These are phyloP conservation scores for Lasiurus cinereus DNA, from an alignment of 2,113 vertebrate species.

Conservation along the genomic window DNA sequence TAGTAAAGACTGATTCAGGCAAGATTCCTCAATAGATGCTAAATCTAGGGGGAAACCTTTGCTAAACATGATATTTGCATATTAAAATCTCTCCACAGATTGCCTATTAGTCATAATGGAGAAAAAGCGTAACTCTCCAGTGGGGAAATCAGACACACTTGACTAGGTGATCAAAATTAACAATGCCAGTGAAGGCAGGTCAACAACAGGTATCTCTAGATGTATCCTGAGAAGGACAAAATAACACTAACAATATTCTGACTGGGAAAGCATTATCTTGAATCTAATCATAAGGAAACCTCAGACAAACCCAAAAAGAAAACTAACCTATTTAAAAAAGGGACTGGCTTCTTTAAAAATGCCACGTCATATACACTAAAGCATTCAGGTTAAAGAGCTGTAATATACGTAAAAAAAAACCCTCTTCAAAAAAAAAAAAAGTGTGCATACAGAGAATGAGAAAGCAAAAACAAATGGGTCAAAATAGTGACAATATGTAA, in stretches of 20 bases:
- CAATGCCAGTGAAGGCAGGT: not conserved
- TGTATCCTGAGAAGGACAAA: not conserved
- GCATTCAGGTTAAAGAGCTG: not conserved
- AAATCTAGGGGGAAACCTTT: not conserved
- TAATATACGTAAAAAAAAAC: not conserved
- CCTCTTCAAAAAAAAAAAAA: not conserved
- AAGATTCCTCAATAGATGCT: not conserved
- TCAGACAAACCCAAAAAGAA: not conserved
- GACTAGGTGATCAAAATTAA: not conserved
- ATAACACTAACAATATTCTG: not conserved
- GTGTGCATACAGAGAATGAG: not conserved
- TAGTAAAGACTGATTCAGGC: not conserved
- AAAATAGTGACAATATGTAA: not conserved
- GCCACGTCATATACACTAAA: not conserved
- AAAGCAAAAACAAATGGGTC: conserved; percentile 6
- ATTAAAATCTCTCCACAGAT: not conserved
- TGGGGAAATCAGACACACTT: not conserved
- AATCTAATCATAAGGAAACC: not conserved
- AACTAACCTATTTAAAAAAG: not conserved
- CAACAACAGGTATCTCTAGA: not conserved
- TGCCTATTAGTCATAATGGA: not conserved
- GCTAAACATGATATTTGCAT: not conserved
- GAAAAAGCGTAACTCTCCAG: not conserved
- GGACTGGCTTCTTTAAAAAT: conserved; percentile 1
- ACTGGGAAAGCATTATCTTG: not conserved